A percentile compares a stretch with the other conserved stretches of the same genome.
These are phyloP conservation scores for Isoperla grammatica DNA, from an alignment of 2,888 invertebrate genomes.

Conservation along the genomic window DNA sequence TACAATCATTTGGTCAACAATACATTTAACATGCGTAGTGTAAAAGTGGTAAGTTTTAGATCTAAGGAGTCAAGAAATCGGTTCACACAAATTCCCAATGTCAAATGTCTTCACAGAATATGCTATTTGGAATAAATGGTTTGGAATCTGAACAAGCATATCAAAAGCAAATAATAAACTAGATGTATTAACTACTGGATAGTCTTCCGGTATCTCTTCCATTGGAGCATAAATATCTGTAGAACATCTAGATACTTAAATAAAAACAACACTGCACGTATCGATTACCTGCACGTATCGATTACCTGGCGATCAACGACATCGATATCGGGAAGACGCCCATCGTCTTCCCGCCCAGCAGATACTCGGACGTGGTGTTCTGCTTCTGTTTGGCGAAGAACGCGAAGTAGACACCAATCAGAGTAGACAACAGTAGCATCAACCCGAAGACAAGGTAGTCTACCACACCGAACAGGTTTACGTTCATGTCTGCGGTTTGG, in stretches of 20 bases:
- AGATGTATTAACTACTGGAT: neutral
- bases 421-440: slow-evolving; percentile 59
- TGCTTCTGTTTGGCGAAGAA: slow-evolving; percentile 62
- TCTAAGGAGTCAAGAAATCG: too few relatives aligned
- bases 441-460: slow-evolving; percentile 61
- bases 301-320: slow-evolving; percentile 70
- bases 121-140: too few relatives aligned
- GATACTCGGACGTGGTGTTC: slow-evolving; percentile 64
- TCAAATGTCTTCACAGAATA: too few relatives aligned
- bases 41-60: too few relatives aligned
- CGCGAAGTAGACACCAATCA: slow-evolving; percentile 65
- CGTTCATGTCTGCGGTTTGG: neutral
- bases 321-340: slow-evolving; percentile 71
- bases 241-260: too few relatives aligned
- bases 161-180: neutral
- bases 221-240: too few relatives aligned
- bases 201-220: neutral
- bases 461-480: slow-evolving; percentile 50
- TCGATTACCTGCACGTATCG: too few relatives aligned
- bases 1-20: too few relatives aligned
- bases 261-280: too few relatives aligned
- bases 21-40: too few relatives aligned
- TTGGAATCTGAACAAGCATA: too few relatives aligned
- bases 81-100: too few relatives aligned
- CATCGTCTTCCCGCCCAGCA: slow-evolving; percentile 71